Conservation (phyloP, 2,113 vertebrate genomes). For the Centropus unirufus region DNA sequence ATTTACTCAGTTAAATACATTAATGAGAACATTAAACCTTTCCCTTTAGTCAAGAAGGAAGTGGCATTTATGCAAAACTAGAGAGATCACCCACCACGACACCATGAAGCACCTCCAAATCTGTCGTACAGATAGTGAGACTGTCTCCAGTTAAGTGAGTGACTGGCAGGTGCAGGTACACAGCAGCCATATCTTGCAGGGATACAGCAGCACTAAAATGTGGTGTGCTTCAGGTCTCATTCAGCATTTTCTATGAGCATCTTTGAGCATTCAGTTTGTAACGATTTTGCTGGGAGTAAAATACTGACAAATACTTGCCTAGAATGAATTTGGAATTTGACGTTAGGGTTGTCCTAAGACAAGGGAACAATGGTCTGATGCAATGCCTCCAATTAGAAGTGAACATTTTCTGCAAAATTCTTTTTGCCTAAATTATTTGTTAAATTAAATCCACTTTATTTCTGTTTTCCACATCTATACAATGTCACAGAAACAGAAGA, state of each 20-base stretch:
- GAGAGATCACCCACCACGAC: neutral
- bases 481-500: neutral
- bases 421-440: neutral
- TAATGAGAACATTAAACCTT: neutral
- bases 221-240: accelerated
- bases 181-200: accelerated
- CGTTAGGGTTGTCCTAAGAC: neutral
- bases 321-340: neutral
- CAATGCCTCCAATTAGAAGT: neutral
- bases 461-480: neutral
- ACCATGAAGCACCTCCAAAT: neutral
- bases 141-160: neutral
- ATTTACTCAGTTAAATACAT: neutral
- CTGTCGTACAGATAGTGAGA: neutral
- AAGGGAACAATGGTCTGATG: neutral
- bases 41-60: neutral
- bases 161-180: neutral
- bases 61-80: neutral
- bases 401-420: neutral
- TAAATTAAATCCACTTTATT: neutral
- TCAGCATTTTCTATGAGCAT: neutral
- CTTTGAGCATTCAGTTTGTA: neutral
- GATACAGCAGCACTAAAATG: neutral
- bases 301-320: neutral
- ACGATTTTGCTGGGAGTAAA: neutral